Evolutionary conservation across 2,888 invertebrate species (phyloP).

Genomic region (Vesta saturnalis): DNA sequence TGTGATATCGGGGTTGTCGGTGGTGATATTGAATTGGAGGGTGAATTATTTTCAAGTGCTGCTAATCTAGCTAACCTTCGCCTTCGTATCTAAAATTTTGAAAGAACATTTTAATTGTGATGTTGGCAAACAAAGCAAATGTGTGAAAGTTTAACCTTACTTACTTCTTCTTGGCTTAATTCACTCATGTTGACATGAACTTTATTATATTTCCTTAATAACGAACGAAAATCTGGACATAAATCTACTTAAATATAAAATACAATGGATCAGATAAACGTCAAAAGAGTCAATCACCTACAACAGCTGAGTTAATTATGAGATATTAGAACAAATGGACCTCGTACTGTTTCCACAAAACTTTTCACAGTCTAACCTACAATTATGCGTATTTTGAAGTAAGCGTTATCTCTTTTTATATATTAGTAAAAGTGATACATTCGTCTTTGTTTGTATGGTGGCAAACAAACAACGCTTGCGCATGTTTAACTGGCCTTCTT

Average conservation of each 20-base stretch:
- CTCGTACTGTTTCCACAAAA: conserved; percentile 28
- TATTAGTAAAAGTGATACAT: not conserved
- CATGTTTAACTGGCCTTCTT: conserved; percentile 38
- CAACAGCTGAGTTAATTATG: conserved; percentile 58
- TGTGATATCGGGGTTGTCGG: conserved; percentile 64
- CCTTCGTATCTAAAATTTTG: conserved; percentile 79
- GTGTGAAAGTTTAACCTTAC: conserved; percentile 52
- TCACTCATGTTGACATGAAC: conserved; percentile 74
- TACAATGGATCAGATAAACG: conserved; percentile 45
- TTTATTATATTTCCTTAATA: conserved; percentile 23
- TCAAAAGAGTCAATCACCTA: conserved; percentile 60
- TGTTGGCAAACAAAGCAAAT: conserved; percentile 36
- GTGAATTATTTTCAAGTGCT: conserved; percentile 67
- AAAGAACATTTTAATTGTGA: not conserved
- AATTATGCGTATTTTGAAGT: conserved; percentile 41
- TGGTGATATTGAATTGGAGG: conserved; percentile 63
- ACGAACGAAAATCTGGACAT: conserved; percentile 9
- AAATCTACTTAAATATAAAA: conserved; percentile 54
- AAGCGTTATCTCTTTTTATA: not conserved
- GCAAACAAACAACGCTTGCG: conserved; percentile 41
- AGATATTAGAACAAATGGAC: conserved; percentile 52
- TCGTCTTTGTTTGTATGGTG: not conserved
- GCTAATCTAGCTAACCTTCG: conserved; percentile 79
- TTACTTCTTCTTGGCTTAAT: conserved; percentile 89
- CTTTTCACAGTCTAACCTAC: conserved; percentile 52